Evolutionary conservation across 2,113 vertebrate genomes (phyloP).

Genomic region (Solea senegalensis): DNA sequence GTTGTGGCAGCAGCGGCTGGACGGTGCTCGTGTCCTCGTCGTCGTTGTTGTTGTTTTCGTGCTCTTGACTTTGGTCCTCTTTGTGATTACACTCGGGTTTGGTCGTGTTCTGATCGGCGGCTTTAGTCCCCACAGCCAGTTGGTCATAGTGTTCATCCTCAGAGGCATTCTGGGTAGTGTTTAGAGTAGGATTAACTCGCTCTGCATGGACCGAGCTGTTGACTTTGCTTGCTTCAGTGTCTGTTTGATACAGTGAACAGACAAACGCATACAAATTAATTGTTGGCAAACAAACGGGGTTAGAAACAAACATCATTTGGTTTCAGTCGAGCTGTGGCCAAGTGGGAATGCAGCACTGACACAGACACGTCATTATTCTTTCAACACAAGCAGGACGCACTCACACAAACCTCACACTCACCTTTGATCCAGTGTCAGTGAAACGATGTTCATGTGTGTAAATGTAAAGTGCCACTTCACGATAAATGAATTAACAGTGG

Average conservation of each 20-base stretch:
- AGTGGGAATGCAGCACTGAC: neutral
- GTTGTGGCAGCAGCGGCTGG: slow-evolving; percentile 38
- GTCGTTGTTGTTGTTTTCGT: slow-evolving; percentile 28
- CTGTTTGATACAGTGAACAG: slow-evolving; percentile 40
- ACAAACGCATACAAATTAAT: neutral
- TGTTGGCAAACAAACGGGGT: neutral
- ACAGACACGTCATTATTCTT: neutral
- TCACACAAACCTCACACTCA: neutral
- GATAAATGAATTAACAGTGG: no score
- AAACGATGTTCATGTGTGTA: no score
- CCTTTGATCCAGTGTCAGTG: neutral
- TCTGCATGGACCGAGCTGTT: slow-evolving; percentile 31
- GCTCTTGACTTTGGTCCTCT: slow-evolving; percentile 47
- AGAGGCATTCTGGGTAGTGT: slow-evolving; percentile 53
- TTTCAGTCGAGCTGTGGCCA: neutral
- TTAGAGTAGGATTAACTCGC: slow-evolving; percentile 20
- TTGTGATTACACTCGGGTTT: slow-evolving; percentile 57
- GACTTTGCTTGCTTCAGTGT: slow-evolving; percentile 14
- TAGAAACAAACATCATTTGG: neutral
- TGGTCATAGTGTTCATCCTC: slow-evolving; percentile 44
- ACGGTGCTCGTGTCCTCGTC: slow-evolving; percentile 7
- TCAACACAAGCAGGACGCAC: neutral
- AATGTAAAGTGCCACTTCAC: no score
- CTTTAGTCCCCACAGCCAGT: slow-evolving; percentile 42
- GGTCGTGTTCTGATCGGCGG: slow-evolving; percentile 38